Conservation (phyloP, 64 coral and sea anemone genomes). For the Acropora yongei region DNA sequence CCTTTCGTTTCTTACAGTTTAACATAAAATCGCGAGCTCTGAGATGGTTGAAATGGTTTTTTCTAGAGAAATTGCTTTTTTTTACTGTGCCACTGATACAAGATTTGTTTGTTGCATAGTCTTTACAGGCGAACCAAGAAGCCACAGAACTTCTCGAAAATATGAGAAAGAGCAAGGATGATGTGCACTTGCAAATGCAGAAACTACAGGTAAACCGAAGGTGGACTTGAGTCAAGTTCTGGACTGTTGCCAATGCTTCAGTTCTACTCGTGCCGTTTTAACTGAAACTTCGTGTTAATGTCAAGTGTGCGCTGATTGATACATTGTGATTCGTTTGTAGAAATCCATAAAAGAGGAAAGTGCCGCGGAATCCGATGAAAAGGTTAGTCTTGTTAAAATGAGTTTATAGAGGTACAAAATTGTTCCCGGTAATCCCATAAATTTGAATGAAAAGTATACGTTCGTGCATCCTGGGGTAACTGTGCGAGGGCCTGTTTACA, state of each 20-base stretch:
- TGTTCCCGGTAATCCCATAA: too few relatives aligned
- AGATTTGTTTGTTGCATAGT: conserved; percentile 28
- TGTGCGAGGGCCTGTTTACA: too few relatives aligned
- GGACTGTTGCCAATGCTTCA: too few relatives aligned
- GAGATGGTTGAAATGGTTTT: too few relatives aligned
- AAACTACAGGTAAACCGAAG: conserved; percentile 56
- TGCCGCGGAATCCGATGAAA: not conserved
- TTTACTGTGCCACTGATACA: not conserved
- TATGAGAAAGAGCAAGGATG: conserved; percentile 67
- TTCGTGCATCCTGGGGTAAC: too few relatives aligned
- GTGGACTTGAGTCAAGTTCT: not conserved
- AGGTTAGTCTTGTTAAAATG: not conserved
- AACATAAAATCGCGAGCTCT: too few relatives aligned
- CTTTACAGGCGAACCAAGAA: conserved; percentile 81
- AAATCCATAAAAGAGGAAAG: not conserved
- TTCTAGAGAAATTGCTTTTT: too few relatives aligned
- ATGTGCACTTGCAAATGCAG: conserved; percentile 62
- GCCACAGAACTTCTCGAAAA: conserved; percentile 83
- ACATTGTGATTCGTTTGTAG: not conserved
- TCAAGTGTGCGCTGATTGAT: not conserved
- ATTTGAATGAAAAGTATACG: too few relatives aligned
- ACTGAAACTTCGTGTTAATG: not conserved
- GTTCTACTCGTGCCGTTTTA: not conserved
- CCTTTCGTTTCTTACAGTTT: too few relatives aligned
- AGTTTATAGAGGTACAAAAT: not conserved